Evolutionary conservation across 2,888 invertebrate genomes (phyloP).

Genomic region (Archips crataeganus): DNA sequence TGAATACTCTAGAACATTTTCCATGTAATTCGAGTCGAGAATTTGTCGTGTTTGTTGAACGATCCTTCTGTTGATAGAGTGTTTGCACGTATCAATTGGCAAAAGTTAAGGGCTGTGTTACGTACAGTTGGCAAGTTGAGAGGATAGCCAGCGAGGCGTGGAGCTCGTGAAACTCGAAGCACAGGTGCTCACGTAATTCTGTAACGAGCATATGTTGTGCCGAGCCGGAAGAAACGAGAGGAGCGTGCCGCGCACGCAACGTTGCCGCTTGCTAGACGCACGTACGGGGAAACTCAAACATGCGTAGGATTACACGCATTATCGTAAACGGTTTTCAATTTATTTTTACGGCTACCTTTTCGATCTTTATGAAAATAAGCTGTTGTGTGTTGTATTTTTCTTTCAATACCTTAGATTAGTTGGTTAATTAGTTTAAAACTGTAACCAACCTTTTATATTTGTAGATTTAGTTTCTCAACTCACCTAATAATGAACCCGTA

Average conservation of each 20-base stretch:
- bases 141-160: constrained; percentile 20
- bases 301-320: constrained; percentile 6
- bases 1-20: constrained; percentile 15
- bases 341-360: constrained; percentile 6
- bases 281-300: constrained; percentile 5
- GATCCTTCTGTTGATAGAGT: constrained; percentile 13
- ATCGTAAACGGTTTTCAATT: constrained; percentile 2
- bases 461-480: constrained; percentile 1
- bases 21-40: not conserved
- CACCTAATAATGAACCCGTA: not conserved
- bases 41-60: constrained; percentile 12
- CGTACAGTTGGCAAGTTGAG: constrained; percentile 26
- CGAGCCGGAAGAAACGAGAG: constrained; percentile 14
- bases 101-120: constrained; percentile 35
- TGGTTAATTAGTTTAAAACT: not conserved
- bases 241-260: constrained; percentile 20
- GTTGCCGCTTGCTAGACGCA: constrained; percentile 10
- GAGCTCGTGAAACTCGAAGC: constrained; percentile 23
- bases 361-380: not conserved
- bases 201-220: constrained; percentile 21
- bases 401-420: not conserved
- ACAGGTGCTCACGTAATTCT: constrained; percentile 29
- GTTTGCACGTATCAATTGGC: constrained; percentile 32
- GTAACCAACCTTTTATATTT: too few relatives aligned
- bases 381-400: not conserved